Conservation (phyloP, 2,888 invertebrate species). For the Andrena chrysosceles region DNA sequence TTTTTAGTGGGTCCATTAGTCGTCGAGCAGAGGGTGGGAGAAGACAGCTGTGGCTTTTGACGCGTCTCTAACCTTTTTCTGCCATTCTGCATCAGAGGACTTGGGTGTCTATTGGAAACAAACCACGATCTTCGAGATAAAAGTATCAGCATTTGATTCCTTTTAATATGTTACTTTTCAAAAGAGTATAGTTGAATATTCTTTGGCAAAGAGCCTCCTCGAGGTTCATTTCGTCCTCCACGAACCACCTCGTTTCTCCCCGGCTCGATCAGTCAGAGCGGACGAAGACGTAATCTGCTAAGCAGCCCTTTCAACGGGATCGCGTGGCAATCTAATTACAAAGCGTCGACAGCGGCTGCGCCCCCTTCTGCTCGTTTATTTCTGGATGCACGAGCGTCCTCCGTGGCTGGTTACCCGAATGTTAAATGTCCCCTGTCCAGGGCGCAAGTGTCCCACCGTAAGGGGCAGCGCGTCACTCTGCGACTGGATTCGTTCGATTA, state of each 20-base stretch:
- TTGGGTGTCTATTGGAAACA: background rate
- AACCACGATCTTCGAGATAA: too few species aligned
- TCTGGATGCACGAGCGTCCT: background rate
- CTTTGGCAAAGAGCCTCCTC: too few species aligned
- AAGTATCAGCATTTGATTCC: too few species aligned
- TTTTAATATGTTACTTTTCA: too few species aligned
- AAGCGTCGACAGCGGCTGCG: constrained; percentile 13
- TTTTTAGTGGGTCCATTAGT: constrained; percentile 33
- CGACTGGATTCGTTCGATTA: constrained; percentile 59
- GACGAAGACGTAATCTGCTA: background rate
- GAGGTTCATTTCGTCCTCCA: too few species aligned
- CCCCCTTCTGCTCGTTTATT: constrained; percentile 34
- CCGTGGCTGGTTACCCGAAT: constrained; percentile 44
- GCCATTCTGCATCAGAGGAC: background rate
- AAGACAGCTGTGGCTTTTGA: constrained; percentile 13
- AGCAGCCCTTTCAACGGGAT: constrained; percentile 3
- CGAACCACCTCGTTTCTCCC: too few species aligned
- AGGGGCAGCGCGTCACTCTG: background rate
- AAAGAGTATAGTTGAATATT: too few species aligned
- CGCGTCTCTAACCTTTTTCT: background rate
- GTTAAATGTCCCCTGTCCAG: constrained; percentile 50
- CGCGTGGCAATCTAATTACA: constrained; percentile 27
- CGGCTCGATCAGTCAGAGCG: background rate
- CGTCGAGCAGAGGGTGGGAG: background rate
- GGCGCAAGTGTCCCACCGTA: constrained; percentile 13